Percentiles rank a stretch among this genome's conserved stretches.
Evolutionary conservation across 2,888 invertebrate species (phyloP).

Genomic region (Stenurella melanura): DNA sequence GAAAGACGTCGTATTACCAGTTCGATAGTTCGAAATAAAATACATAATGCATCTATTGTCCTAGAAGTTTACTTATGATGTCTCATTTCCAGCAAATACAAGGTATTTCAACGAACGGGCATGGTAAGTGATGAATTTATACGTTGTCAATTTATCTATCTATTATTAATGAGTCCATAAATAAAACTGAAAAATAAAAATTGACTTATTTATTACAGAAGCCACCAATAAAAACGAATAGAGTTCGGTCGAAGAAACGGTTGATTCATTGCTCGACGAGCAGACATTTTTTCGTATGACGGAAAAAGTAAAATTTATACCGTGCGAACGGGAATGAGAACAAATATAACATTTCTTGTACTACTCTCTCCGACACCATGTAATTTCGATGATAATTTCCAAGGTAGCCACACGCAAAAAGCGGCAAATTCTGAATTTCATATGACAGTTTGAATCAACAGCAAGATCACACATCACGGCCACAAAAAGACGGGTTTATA

Average conservation of each 20-base stretch:
- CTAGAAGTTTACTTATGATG: slow-evolving; percentile 51
- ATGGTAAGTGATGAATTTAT: slow-evolving; percentile 56
- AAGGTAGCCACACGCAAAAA: slow-evolving; percentile 61
- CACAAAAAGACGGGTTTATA: slow-evolving; percentile 49
- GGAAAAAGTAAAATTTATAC: slow-evolving; percentile 68
- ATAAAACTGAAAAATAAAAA: slow-evolving; percentile 61
- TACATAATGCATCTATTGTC: slow-evolving; percentile 55
- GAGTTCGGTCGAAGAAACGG: slow-evolving; percentile 51
- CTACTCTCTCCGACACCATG: slow-evolving; percentile 65
- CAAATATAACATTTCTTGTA: slow-evolving; percentile 69
- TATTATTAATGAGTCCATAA: slow-evolving; percentile 64
- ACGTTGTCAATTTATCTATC: slow-evolving; percentile 55
- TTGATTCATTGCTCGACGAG: slow-evolving; percentile 59
- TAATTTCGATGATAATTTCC: slow-evolving; percentile 67
- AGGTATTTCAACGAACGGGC: slow-evolving; percentile 19
- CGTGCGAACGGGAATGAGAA: slow-evolving; percentile 70
- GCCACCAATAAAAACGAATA: slow-evolving; percentile 61
- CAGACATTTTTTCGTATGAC: slow-evolving; percentile 59
- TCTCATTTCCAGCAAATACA: slow-evolving; percentile 55
- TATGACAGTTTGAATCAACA: slow-evolving; percentile 58
- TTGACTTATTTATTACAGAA: slow-evolving; percentile 63
- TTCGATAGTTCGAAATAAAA: slow-evolving; percentile 28
- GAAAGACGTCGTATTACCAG: slow-evolving; percentile 33
- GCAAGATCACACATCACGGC: slow-evolving; percentile 56
- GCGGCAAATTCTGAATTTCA: slow-evolving; percentile 62